A percentile compares a stretch with the other conserved stretches of the same genome.
Conservation (phyloP, 2,888 invertebrate species). For the Microplitis deprimator region DNA sequence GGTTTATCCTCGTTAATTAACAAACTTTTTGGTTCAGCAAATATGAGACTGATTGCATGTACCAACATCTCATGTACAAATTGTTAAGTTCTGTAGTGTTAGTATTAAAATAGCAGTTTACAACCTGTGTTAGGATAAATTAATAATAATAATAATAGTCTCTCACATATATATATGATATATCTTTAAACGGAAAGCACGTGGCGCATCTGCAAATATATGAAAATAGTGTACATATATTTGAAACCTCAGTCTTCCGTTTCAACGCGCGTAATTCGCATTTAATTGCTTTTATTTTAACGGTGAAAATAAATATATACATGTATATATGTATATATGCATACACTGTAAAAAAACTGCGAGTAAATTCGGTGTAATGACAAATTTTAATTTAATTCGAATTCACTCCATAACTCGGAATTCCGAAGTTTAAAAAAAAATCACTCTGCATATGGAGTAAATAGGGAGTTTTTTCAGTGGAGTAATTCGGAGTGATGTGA, state of each 20-base stretch:
- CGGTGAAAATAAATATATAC: background rate
- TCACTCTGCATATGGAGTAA: no score
- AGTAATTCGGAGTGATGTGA: no score
- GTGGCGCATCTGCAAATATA: background rate
- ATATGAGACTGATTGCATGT: background rate
- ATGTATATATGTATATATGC: no score
- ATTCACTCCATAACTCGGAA: no score
- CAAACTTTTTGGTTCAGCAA: conserved; percentile 5
- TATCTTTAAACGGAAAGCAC: background rate
- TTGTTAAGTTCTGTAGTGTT: background rate
- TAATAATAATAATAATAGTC: background rate
- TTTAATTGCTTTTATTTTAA: conserved; percentile 26
- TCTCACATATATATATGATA: background rate
- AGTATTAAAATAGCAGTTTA: background rate
- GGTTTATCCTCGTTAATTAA: conserved; percentile 9
- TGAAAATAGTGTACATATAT: background rate
- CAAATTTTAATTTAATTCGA: no score
- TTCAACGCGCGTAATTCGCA: conserved; percentile 8
- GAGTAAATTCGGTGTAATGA: no score
- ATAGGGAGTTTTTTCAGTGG: no score
- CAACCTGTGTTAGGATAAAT: background rate
- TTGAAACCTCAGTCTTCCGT: background rate
- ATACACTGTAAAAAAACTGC: no score
- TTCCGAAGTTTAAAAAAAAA: no score
- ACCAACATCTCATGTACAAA: background rate